A percentile compares a stretch with the other conserved stretches of the same genome.
Evolutionary conservation across 2,113 vertebrate genomes (phyloP).

Genomic region (Columba janthina): DNA sequence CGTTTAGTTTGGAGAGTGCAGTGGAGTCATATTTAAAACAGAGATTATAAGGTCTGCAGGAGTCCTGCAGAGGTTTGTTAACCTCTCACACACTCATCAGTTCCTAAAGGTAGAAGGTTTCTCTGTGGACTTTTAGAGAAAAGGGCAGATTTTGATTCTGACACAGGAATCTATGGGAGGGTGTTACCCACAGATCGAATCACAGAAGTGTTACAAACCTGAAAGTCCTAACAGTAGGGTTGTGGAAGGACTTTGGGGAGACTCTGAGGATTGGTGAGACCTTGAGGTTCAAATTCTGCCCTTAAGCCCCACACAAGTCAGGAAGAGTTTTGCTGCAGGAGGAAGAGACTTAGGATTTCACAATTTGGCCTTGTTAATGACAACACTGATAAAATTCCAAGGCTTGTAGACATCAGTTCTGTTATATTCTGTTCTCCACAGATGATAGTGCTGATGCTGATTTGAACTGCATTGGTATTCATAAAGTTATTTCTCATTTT

Average conservation of each 20-base stretch:
- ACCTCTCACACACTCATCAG: too few relatives aligned
- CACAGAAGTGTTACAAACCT: background rate
- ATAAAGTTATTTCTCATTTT: conserved; percentile 5
- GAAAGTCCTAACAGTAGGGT: background rate
- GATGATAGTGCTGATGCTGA: background rate
- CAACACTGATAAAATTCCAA: background rate
- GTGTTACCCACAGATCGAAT: background rate
- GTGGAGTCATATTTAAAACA: background rate
- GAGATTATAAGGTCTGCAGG: background rate
- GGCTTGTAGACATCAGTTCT: background rate
- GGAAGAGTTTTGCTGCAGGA: background rate
- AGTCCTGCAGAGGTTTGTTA: background rate
- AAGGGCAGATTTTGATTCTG: background rate
- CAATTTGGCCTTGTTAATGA: background rate
- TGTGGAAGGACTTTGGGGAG: background rate
- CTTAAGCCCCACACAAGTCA: background rate
- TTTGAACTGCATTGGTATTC: background rate
- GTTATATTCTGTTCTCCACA: background rate
- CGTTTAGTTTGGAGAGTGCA: background rate
- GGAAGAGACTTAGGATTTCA: background rate
- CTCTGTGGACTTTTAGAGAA: background rate
- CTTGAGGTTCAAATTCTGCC: background rate
- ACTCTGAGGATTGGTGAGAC: rapidly evolving
- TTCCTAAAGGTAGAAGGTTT: background rate
- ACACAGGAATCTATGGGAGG: background rate